These are phyloP conservation scores for Diloba caeruleocephala DNA, from an alignment of 2,888 invertebrate genomes.

Conservation along the genomic window DNA sequence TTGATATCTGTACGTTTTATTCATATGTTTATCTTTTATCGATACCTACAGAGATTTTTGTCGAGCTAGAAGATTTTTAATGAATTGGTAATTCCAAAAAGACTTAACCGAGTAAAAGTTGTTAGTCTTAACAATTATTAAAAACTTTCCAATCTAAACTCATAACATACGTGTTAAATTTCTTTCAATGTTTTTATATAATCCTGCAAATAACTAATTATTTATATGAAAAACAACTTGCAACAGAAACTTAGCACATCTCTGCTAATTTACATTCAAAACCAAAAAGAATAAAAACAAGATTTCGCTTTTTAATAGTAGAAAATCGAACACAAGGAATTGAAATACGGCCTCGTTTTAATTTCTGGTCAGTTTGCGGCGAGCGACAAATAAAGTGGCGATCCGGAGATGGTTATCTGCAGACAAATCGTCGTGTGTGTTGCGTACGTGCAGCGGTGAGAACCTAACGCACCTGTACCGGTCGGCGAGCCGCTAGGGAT, in stretches of 20 bases:
- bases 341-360: constrained; percentile 46
- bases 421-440: constrained; percentile 79
- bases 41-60: constrained; percentile 43
- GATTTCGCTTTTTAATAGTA: constrained; percentile 31
- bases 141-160: constrained; percentile 30
- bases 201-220: constrained; percentile 5
- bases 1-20: constrained; percentile 37
- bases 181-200: constrained; percentile 24
- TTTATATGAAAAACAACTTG: constrained; percentile 13
- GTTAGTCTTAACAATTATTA: constrained; percentile 17
- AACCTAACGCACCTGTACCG: constrained; percentile 86
- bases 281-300: constrained; percentile 6
- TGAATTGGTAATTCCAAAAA: constrained; percentile 38
- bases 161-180: constrained; percentile 7
- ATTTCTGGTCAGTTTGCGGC: constrained; percentile 52
- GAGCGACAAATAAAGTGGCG: constrained; percentile 71
- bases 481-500: constrained; percentile 73
- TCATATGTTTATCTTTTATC: constrained; percentile 50
- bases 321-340: constrained; percentile 44
- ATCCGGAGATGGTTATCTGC: constrained; percentile 72
- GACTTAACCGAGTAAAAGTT: constrained; percentile 34
- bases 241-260: constrained; percentile 20
- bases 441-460: constrained; percentile 73
- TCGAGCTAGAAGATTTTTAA: constrained; percentile 37
- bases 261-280: constrained; percentile 22